Base-by-base conservation (phyloP, 2,888 invertebrate genomes). In the Limnephilus lunatus region DNA sequence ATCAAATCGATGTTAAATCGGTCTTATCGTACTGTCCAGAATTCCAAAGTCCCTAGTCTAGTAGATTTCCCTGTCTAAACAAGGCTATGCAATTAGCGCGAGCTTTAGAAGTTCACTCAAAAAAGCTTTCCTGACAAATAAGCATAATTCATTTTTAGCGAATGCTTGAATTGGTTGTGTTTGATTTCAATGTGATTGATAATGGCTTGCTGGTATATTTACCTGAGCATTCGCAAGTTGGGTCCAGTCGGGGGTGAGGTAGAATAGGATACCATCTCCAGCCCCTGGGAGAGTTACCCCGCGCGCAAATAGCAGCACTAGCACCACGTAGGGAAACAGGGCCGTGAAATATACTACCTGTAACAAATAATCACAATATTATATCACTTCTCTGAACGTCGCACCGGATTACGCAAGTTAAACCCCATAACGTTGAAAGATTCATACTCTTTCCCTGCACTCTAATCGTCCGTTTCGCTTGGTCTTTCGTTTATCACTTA, bases 281-380 rank as follows among this genome's bases (percentile, higher is more conserved):
- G 98, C 98, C 25, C 98, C 98, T 0, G 98, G 98, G 90, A 98
- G 95, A 1, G 98, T 97, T 9, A 98, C 97, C 0, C 98, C 98
- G 3, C 98, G 97, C 93, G 98, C 96, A 94, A 98, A 97, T 91
- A 98, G 95, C 94, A 98, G 97, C 35, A 97, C 97, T 94, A 98
- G 95, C 32, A 98, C 98, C 89, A 97, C 97, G 94, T 98, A 98
- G 7, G 98, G 98, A 94, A 98, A 98, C 25, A 98, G 95, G 30
- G 98, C 98, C 39, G 98, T 98, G 94, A 98, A 98, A 94, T 98
- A 98, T 32, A 98, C 98, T 91, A 98, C 97, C 96, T 97, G 94
- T n/a, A 92, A 81, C 25, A 68, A 25, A 7, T 25, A 68, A n/a
- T 25, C 68, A 48, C 15, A 25, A n/a, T 9, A 25, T 25, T 68